These are phyloP conservation scores for Clarias fuscus DNA, from an alignment of 2,797 vertebrate species.

Conservation along the genomic window DNA sequence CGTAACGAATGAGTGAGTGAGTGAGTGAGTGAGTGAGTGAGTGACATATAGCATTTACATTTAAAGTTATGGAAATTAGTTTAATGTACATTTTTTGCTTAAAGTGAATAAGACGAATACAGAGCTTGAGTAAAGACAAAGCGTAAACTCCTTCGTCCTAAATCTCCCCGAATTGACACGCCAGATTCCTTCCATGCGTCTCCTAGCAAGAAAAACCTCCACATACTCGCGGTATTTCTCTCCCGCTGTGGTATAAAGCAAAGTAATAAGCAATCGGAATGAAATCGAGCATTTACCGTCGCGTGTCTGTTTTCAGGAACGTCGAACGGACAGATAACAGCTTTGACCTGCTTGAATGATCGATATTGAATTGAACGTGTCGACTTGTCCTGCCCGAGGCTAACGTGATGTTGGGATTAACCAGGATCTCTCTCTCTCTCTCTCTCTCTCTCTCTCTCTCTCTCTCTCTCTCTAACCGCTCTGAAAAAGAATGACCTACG, in stretches of 20 bases:
- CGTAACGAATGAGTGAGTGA: no score
- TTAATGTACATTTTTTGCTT: no score
- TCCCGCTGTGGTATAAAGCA: not conserved
- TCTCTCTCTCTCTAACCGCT: not conserved
- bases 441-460: not conserved
- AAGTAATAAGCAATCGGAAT: not conserved
- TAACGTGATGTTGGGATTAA: not conserved
- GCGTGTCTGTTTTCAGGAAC: not conserved
- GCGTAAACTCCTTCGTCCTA: not conserved
- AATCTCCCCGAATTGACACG: no score
- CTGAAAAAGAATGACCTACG: not conserved
- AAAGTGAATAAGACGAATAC: no score
- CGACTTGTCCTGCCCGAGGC: not conserved
- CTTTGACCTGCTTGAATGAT: not conserved
- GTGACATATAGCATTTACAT: no score
- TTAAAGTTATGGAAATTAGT: no score
- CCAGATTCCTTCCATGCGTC: not conserved
- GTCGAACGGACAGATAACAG: not conserved
- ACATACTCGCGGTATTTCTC: not conserved
- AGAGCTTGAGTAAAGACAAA: not conserved
- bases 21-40: no score
- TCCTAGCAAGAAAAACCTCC: not conserved
- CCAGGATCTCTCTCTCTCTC: not conserved
- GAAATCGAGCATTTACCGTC: not conserved
- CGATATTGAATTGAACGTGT: slow-evolving; percentile 1